These are phyloP conservation scores for Ibycter americanus DNA, from an alignment of 2,797 vertebrate species.

Conservation along the genomic window DNA sequence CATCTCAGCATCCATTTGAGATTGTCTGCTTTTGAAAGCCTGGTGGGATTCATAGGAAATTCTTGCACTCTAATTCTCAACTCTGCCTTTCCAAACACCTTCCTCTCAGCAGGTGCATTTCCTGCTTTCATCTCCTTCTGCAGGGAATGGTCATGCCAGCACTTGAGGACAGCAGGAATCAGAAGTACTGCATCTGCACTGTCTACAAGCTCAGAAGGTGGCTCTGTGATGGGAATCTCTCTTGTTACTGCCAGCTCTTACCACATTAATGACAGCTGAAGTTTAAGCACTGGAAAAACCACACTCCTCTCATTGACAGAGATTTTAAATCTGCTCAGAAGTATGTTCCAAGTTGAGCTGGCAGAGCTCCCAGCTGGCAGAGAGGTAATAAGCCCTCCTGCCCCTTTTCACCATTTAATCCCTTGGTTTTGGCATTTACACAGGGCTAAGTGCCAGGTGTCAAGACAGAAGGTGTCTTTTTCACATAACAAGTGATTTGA, in stretches of 20 bases:
- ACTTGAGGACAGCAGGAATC: not conserved
- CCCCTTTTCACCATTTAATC: slow-evolving; percentile 54
- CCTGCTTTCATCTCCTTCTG: not conserved
- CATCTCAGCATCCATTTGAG: not conserved
- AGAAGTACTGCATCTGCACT: not conserved
- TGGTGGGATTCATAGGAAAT: not conserved
- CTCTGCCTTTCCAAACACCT: not conserved
- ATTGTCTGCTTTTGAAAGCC: not conserved
- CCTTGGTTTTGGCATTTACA: slow-evolving; percentile 32
- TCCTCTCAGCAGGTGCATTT: not conserved
- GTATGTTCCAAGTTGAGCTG: not conserved
- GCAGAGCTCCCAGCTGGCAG: slow-evolving; percentile 40
- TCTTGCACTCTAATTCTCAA: not conserved
- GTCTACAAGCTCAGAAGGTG: not conserved
- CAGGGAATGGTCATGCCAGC: not conserved
- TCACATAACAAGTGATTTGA: not conserved
- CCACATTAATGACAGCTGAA: not conserved
- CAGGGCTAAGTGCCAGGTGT: slow-evolving; percentile 14
- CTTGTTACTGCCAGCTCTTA: not conserved
- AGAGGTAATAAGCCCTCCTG: slow-evolving; percentile 12
- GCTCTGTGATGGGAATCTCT: not conserved
- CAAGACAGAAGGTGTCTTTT: slow-evolving; percentile 29
- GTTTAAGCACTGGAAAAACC: slow-evolving; percentile 21
- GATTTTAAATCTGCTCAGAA: slow-evolving; percentile 26
- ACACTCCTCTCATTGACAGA: not conserved